phyloP scores from a whole-genome alignment of 2,797 vertebrate species.

The Benthosema pterotum region DNA sequence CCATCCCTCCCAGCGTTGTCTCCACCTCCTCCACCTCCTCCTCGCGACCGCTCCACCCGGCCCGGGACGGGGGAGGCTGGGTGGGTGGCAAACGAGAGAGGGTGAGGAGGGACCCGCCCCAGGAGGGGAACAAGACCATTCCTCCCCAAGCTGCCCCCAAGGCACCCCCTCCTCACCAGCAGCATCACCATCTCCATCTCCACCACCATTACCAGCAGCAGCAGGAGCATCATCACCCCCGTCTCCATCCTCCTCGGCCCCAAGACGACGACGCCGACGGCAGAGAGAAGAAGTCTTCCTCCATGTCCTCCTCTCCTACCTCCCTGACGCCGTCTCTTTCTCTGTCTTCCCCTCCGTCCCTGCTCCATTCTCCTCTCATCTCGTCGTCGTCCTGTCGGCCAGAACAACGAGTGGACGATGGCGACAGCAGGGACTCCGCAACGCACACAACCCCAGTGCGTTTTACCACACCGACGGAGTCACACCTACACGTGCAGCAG shows the following conservation, averaged over 20 bases:
- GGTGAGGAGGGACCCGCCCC: constrained; percentile 62
- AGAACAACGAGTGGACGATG: not conserved
- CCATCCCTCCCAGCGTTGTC: too few species aligned
- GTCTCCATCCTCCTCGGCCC: too few species aligned
- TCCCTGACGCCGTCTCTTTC: constrained; percentile 13
- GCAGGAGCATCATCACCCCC: constrained; percentile 31
- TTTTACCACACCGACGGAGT: too few species aligned
- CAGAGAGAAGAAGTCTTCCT: constrained; percentile 36
- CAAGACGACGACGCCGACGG: constrained; percentile 33
- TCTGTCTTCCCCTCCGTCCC: not conserved
- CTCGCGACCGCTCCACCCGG: not conserved
- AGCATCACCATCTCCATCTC: constrained; percentile 30
- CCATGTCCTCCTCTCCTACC: constrained; percentile 5
- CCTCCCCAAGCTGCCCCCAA: too few species aligned
- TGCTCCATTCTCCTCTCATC: not conserved
- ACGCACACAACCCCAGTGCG: not conserved
- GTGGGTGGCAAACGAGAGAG: constrained; percentile 50
- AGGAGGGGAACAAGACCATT: constrained; percentile 75
- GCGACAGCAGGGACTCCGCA: constrained; percentile 19
- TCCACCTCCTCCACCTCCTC: not conserved
- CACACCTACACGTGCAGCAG: not conserved
- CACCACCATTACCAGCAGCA: too few species aligned
- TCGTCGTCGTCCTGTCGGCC: constrained; percentile 14
- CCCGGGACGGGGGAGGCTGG: constrained; percentile 10
- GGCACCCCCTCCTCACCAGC: constrained; percentile 49